Percentiles rank a stretch among this genome's conserved stretches.
phyloP scores from a whole-genome alignment of 1,140 invertebrate species.

The Caenorhabditis inopinata region DNA sequence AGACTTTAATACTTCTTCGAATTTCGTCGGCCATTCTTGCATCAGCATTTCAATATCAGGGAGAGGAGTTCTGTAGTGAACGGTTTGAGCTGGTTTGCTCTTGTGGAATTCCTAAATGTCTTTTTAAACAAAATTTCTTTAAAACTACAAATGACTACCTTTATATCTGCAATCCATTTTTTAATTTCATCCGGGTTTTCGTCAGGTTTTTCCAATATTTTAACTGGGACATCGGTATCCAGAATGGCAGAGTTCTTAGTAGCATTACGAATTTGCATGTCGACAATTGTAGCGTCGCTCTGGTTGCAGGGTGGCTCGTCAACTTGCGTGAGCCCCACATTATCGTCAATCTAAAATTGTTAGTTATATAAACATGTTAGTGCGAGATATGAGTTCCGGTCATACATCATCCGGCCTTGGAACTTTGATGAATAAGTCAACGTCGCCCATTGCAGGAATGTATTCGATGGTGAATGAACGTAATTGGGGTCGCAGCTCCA shows the following conservation, averaged over 20 bases:
- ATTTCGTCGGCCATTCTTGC: slow-evolving; percentile 87
- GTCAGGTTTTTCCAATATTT: slow-evolving; percentile 80
- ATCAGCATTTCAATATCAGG: slow-evolving; percentile 89
- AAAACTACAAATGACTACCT: slow-evolving; percentile 54
- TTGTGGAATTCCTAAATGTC: slow-evolving; percentile 75
- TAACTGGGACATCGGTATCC: slow-evolving; percentile 74
- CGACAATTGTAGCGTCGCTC: slow-evolving; percentile 88
- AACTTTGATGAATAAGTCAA: slow-evolving; percentile 92
- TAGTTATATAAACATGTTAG: slow-evolving; percentile 71
- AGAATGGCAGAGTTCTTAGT: slow-evolving; percentile 72
- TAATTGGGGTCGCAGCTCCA: slow-evolving; percentile 84
- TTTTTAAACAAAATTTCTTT: neutral
- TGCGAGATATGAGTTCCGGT: slow-evolving; percentile 50
- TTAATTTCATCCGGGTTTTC: slow-evolving; percentile 85
- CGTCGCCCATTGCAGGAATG: slow-evolving; percentile 94
- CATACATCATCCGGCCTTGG: slow-evolving; percentile 58
- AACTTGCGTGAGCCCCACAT: slow-evolving; percentile 80
- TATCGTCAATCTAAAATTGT: slow-evolving; percentile 75
- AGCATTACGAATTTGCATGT: slow-evolving; percentile 84
- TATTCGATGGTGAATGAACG: slow-evolving; percentile 93
- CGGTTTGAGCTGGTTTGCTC: slow-evolving; percentile 80
- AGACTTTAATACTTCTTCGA: slow-evolving; percentile 80
- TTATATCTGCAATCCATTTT: slow-evolving; percentile 89
- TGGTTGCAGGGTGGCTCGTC: slow-evolving; percentile 93
- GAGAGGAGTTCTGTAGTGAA: slow-evolving; percentile 82